Evolutionary conservation across 1,140 invertebrate species (phyloP).

Genomic region (Venturia canescens): DNA sequence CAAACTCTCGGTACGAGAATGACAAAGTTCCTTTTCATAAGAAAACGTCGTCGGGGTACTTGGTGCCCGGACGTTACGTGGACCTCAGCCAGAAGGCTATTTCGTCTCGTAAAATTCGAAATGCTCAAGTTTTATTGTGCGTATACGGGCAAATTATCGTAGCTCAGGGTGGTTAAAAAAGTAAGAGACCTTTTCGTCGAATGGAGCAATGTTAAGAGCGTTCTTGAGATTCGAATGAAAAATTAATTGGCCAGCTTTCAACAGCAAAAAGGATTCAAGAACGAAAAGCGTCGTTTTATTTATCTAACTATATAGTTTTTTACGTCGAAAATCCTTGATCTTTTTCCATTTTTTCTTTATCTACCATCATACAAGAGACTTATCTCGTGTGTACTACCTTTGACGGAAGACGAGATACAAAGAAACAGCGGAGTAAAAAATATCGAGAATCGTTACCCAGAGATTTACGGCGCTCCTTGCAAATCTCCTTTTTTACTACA

Average conservation of each 20-base stretch:
- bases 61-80: background rate
- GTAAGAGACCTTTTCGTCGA: background rate
- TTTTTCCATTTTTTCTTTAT: background rate
- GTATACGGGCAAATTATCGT: background rate
- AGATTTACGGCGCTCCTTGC: background rate
- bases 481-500: background rate
- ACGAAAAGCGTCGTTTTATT: background rate
- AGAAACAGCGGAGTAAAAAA: background rate
- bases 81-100: slow-evolving; percentile 16
- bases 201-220: background rate
- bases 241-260: background rate
- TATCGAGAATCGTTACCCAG: background rate
- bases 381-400: slow-evolving; percentile 13
- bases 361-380: background rate
- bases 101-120: slow-evolving; percentile 16
- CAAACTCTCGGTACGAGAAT: background rate
- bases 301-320: too few species aligned
- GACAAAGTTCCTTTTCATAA: background rate
- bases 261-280: background rate
- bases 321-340: too few species aligned
- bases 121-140: background rate
- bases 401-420: slow-evolving; percentile 12
- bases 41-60: background rate
- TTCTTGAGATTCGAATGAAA: background rate
- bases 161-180: background rate